These are phyloP conservation scores for Steinernema khuongi DNA, from an alignment of 1,140 invertebrate species.

Conservation along the genomic window DNA sequence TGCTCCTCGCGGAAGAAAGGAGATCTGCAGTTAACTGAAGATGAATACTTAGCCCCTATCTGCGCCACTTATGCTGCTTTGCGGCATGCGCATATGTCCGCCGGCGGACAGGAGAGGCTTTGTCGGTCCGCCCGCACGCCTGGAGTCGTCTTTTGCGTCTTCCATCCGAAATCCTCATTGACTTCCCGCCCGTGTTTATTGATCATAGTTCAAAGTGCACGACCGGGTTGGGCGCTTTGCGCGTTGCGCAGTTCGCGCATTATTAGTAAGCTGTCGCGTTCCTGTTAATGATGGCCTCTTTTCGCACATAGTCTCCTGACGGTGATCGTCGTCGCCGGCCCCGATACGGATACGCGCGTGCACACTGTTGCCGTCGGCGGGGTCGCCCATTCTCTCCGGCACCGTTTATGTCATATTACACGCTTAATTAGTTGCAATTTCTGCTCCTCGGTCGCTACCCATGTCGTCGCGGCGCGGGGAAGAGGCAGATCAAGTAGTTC, in stretches of 20 bases:
- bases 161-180: not conserved
- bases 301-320: too few species aligned
- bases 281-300: not conserved
- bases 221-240: not conserved
- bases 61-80: not conserved
- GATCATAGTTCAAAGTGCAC: conserved; percentile 14
- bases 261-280: not conserved
- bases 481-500: too few species aligned
- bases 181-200: conserved; percentile 8
- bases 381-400: too few species aligned
- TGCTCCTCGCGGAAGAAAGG: not conserved
- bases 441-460: too few species aligned
- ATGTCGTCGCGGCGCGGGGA: too few species aligned
- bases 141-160: not conserved
- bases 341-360: too few species aligned
- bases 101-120: too few species aligned
- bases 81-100: not conserved
- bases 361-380: too few species aligned
- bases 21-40: not conserved
- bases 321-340: too few species aligned
- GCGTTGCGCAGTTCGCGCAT: not conserved
- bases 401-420: too few species aligned
- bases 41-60: not conserved
- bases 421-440: too few species aligned
- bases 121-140: not conserved